phyloP scores from a whole-genome alignment of 2,797 vertebrate genomes.

The Dipus sagitta region DNA sequence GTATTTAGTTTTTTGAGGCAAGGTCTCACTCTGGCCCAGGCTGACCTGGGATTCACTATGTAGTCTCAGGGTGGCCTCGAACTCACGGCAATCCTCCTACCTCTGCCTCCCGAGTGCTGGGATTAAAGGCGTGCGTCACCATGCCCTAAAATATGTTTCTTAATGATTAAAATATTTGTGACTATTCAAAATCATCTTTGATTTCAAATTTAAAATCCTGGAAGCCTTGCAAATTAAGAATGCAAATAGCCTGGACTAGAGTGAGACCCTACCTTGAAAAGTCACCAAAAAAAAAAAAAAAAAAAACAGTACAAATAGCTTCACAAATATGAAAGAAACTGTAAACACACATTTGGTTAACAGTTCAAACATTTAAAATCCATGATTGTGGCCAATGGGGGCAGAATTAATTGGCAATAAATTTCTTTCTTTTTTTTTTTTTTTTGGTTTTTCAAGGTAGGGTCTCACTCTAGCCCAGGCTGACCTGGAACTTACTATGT shows the following conservation, averaged over 20 bases:
- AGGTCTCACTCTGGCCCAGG: no score
- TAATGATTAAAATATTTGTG: constrained; percentile 27
- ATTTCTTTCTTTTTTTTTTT: no score
- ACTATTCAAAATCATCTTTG: constrained; percentile 32
- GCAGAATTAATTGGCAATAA: constrained; percentile 22
- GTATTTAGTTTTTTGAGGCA: no score
- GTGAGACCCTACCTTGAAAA: not conserved
- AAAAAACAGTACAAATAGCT: constrained; percentile 4
- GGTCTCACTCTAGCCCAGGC: no score
- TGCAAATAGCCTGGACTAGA: not conserved
- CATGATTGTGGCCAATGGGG: not conserved
- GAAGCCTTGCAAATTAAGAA: not conserved
- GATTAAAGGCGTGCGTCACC: no score
- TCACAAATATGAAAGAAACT: constrained; percentile 11
- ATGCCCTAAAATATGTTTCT: constrained; percentile 19
- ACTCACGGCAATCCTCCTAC: no score
- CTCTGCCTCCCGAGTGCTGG: no score
- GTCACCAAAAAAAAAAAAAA: not conserved
- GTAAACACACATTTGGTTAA: not conserved
- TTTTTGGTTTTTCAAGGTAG: no score
- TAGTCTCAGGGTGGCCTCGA: no score
- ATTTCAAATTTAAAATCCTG: constrained; percentile 58
- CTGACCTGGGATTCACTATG: no score
- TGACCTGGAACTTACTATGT: no score
- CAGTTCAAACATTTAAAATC: constrained; percentile 3